A percentile compares a stretch with the other conserved stretches of the same genome.
These are phyloP conservation scores for Anguilla rostrata DNA, from an alignment of 2,113 vertebrate species.

Conservation along the genomic window DNA sequence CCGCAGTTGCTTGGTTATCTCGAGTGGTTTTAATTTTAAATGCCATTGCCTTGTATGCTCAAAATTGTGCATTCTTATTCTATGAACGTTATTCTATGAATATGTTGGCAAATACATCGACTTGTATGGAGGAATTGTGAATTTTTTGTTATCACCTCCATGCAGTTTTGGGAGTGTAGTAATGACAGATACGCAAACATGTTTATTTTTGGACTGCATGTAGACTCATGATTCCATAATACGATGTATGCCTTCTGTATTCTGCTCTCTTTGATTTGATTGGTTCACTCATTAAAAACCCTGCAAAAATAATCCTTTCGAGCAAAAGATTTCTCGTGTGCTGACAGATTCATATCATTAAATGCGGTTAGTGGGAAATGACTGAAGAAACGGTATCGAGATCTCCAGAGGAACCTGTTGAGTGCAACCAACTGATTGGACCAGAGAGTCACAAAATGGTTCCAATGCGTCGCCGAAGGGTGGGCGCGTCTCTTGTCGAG, in stretches of 20 bases:
- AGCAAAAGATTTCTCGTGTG: constrained; percentile 19
- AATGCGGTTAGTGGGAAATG: constrained; percentile 19
- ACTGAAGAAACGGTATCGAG: constrained; percentile 18
- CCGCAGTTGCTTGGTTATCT: not conserved
- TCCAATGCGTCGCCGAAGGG: constrained; percentile 38
- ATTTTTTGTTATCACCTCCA: not conserved
- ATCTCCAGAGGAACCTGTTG: constrained; percentile 48
- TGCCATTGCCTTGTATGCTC: not conserved
- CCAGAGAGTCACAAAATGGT: constrained; percentile 23
- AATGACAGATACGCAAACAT: not conserved
- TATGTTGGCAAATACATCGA: not conserved
- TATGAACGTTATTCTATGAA: not conserved
- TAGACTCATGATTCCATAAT: not conserved
- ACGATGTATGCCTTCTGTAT: not conserved
- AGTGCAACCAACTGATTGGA: constrained; percentile 43
- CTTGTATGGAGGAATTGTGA: not conserved
- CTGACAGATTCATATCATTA: constrained; percentile 31
- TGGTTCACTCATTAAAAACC: not conserved
- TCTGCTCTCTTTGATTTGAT: not conserved
- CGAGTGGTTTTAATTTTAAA: not conserved
- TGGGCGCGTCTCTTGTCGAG: constrained; percentile 26
- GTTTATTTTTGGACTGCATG: not conserved
- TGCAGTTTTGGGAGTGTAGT: not conserved
- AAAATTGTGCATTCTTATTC: not conserved
- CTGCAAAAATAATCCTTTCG: constrained; percentile 12